Evolutionary conservation across 2,888 invertebrate genomes (phyloP), one percentile per base, ranked within the genome.

Genomic region (Agrochola macilenta): DNA sequence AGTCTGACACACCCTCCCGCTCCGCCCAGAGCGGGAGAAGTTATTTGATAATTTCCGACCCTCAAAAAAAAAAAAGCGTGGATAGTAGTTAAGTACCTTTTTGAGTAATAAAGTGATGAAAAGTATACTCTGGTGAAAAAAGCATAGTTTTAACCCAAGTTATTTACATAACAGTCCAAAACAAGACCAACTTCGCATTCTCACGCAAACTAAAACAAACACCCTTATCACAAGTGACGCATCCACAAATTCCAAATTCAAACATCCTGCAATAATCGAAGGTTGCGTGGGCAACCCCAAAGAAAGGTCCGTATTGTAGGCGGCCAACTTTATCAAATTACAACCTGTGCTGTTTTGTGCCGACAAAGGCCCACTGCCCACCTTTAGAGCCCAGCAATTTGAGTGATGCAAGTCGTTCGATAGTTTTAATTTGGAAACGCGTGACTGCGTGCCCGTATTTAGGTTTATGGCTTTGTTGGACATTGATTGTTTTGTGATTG

Each of bases 261-360:
- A 82, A 89, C 89, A 89, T 93, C 90, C 79, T 74, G 81, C 84
- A 84, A 88, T 91, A 93, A 92, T 91, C 90, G 91, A 94, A 94
- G 93, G 92, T 92, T 94, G 95, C 95, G 96, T 96, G 96, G 96
- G 96, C 90, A 90, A 92, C 93, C 93, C 94, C 93, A 94, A 95
- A 94, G 94, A 95, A 95, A 94, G 94, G 93, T 91, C 93, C 93
- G 92, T 93, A 93, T 95, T 92, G 95, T 95, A 96, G 96, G 96
- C 96, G 96, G 95, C 92, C 93, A 92, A 94, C 95, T 96, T 96
- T 96, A 96, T 96, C 96, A 96, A 96, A 96, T 96, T 96, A 96
- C 96, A 95, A 95, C 95, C 95, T 95, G 94, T 94, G 95, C 95
- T 94, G 95, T 96, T 95, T 95, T 94, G 94, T 94, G 94, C 96